Percentiles rank a stretch among this genome's conserved stretches.
Conservation (phyloP, 1,140 invertebrate genomes). For the Trichonephila clavata region DNA sequence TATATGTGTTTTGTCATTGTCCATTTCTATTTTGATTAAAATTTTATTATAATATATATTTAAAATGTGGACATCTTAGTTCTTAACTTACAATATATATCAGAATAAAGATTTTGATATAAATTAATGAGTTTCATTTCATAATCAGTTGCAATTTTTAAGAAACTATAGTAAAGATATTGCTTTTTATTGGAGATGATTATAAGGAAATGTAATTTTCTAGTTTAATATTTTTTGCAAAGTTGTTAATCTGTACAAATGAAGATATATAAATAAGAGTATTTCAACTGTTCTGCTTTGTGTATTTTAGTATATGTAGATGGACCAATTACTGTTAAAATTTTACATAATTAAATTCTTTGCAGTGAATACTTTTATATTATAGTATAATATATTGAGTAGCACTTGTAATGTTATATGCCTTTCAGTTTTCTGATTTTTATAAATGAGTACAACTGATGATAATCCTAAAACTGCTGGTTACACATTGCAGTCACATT, state of each 20-base stretch:
- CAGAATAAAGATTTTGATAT: too few relatives aligned
- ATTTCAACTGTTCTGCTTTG: neutral
- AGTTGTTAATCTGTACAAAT: neutral
- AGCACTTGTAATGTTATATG: neutral
- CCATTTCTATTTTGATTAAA: too few relatives aligned
- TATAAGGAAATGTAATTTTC: neutral
- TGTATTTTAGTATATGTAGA: slow-evolving; percentile 16
- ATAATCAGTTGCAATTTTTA: too few relatives aligned
- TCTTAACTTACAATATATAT: too few relatives aligned
- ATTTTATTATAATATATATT: too few relatives aligned
- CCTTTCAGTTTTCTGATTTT: too few relatives aligned
- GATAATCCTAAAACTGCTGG: neutral
- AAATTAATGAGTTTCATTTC: too few relatives aligned
- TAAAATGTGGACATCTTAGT: too few relatives aligned
- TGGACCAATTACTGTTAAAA: slow-evolving; percentile 38
- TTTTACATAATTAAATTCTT: slow-evolving; percentile 7
- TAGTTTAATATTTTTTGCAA: neutral
- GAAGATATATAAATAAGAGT: slow-evolving; percentile 20
- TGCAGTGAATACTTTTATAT: slow-evolving; percentile 49
- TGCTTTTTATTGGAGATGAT: too few relatives aligned
- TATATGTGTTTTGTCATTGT: too few relatives aligned
- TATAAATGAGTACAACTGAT: neutral
- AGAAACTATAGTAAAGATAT: too few relatives aligned
- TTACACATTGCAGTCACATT: neutral
- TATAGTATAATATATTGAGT: neutral